Evolutionary conservation across 2,888 invertebrate genomes (phyloP).

Genomic region (Myathropa florea): DNA sequence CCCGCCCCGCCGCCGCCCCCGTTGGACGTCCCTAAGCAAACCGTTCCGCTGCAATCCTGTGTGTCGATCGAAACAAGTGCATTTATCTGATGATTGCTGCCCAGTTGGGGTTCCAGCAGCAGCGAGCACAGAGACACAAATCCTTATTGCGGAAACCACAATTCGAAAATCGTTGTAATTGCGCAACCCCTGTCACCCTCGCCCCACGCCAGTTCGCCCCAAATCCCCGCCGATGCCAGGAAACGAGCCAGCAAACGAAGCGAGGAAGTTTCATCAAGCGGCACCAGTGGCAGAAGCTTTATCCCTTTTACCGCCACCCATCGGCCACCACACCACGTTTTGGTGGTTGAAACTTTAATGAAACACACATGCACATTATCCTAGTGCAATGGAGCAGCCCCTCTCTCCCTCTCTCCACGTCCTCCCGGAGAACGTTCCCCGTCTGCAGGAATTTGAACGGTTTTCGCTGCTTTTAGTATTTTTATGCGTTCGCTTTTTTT

Average conservation of each 20-base stretch:
- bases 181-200: constrained; percentile 1
- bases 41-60: background rate
- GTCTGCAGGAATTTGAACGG: constrained; percentile 28
- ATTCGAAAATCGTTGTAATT: constrained; percentile 63
- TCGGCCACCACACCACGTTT: constrained; percentile 16
- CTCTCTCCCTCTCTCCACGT: background rate
- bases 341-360: constrained; percentile 49
- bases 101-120: constrained; percentile 16
- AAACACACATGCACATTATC: constrained; percentile 53
- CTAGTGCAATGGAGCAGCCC: constrained; percentile 24
- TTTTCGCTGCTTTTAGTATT: constrained; percentile 2
- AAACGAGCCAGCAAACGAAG: background rate
- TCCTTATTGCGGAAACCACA: constrained; percentile 55
- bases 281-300: background rate
- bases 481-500: background rate
- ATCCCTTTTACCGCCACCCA: background rate
- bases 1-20: background rate
- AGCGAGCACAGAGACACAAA: constrained; percentile 33
- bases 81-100: constrained; percentile 49
- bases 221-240: background rate
- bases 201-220: background rate
- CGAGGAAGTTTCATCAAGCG: constrained; percentile 13
- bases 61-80: constrained; percentile 11
- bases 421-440: too few species aligned
- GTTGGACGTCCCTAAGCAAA: too few species aligned